Conservation (phyloP, 2,888 invertebrate genomes). For the Galerucella calmariensis region DNA sequence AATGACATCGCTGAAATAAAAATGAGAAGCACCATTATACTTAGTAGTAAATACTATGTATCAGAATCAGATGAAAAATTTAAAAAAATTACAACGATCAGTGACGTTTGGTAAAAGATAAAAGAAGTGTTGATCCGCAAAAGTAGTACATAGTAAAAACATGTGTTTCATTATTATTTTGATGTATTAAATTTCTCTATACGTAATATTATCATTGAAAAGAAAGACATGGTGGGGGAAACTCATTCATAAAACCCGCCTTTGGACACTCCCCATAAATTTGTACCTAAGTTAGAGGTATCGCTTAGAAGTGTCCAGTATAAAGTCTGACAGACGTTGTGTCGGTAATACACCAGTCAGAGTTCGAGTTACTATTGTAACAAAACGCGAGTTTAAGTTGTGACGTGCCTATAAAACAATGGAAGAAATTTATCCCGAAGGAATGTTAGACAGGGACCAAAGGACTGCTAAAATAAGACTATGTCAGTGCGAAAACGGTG, state of each 20-base stretch:
- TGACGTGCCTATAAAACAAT: neutral
- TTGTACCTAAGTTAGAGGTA: constrained; percentile 45
- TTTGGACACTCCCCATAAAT: constrained; percentile 49
- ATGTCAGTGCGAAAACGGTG: constrained; percentile 30
- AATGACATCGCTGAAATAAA: too few relatives aligned
- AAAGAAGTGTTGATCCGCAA: neutral
- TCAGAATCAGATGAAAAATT: too few relatives aligned
- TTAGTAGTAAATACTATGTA: too few relatives aligned
- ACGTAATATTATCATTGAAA: constrained; percentile 18
- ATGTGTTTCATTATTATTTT: neutral
- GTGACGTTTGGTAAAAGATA: neutral
- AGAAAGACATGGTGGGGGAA: constrained; percentile 33
- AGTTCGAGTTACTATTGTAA: neutral
- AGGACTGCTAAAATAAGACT: constrained; percentile 57
- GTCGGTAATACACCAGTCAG: constrained; percentile 41
- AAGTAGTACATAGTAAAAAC: neutral
- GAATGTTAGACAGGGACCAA: constrained; percentile 62
- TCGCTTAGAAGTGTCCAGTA: constrained; percentile 45
- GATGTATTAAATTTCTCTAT: constrained; percentile 12
- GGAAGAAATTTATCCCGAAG: constrained; percentile 46
- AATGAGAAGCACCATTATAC: too few relatives aligned
- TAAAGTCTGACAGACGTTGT: constrained; percentile 46
- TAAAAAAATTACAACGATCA: too few relatives aligned
- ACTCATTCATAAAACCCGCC: constrained; percentile 48
- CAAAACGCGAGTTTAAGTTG: constrained; percentile 16